Percentiles rank a stretch among this genome's conserved stretches.
These are phyloP conservation scores for Phylloscopus whistleri DNA, from an alignment of 2,113 vertebrate species.

Conservation along the genomic window DNA sequence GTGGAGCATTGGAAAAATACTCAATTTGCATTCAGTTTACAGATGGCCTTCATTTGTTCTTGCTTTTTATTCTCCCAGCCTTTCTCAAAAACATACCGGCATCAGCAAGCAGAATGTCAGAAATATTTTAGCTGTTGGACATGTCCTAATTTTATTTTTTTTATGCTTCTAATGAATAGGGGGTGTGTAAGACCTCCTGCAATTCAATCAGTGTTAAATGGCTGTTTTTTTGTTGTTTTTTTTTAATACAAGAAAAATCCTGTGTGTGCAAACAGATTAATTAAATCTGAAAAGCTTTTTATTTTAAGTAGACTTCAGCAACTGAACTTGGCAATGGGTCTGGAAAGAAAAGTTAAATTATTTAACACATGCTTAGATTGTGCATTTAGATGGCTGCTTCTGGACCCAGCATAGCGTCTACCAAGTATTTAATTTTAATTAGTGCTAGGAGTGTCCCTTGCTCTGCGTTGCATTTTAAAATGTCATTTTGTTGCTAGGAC, in stretches of 20 bases:
- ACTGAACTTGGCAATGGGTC: neutral
- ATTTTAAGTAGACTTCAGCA: neutral
- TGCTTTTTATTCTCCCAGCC: neutral
- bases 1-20: neutral
- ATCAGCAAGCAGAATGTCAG: neutral
- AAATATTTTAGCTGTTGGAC: neutral
- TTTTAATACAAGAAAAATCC: neutral
- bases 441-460: neutral
- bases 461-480: neutral
- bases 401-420: neutral
- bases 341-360: neutral
- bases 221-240: neutral
- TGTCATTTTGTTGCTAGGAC: constrained; percentile 67
- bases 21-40: neutral
- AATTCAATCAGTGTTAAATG: neutral
- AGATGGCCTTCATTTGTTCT: neutral
- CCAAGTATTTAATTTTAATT: neutral
- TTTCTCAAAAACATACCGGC: neutral
- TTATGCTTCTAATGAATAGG: neutral
- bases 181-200: neutral
- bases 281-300: neutral
- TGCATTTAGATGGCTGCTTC: neutral
- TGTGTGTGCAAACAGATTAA: neutral
- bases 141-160: neutral
- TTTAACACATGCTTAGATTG: neutral